Conservation (phyloP, 2,888 invertebrate species). For the Oscheius sp. region DNA sequence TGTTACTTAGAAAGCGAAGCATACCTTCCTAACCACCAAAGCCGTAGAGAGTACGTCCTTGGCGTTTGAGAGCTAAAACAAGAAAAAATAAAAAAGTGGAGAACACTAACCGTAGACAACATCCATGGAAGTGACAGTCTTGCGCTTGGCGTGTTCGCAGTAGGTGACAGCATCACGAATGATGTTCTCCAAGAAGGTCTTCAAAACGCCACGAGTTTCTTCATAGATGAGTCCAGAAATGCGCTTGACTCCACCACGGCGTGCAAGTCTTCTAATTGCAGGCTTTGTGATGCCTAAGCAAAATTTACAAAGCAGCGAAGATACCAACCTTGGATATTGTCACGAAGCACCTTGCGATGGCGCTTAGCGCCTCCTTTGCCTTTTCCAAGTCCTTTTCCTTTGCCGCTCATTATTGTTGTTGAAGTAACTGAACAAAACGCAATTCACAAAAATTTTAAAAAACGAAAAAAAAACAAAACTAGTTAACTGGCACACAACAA, state of each 20-base stretch:
- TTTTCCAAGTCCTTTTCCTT: slow-evolving; percentile 78
- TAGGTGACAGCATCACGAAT: slow-evolving; percentile 87
- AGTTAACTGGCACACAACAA: no score
- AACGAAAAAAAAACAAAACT: no score
- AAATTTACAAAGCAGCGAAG: not conserved
- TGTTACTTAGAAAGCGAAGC: not conserved
- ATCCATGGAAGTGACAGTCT: slow-evolving; percentile 97
- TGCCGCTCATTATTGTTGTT: no score
- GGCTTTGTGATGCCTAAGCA: slow-evolving; percentile 74
- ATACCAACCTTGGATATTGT: slow-evolving; percentile 73
- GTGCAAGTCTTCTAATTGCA: slow-evolving; percentile 73
- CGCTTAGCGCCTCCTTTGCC: slow-evolving; percentile 85
- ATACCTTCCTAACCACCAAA: not conserved
- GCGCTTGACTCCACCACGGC: slow-evolving; percentile 72
- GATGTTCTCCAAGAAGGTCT: slow-evolving; percentile 81
- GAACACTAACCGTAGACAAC: slow-evolving; percentile 82
- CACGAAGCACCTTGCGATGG: slow-evolving; percentile 80
- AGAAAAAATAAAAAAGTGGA: not conserved
- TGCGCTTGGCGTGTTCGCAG: slow-evolving; percentile 84
- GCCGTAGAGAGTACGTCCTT: slow-evolving; percentile 8
- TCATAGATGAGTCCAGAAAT: slow-evolving; percentile 66
- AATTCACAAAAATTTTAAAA: no score
- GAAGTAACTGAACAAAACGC: no score
- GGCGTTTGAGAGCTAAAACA: not conserved
- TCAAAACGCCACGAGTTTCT: slow-evolving; percentile 59